Percentiles rank a stretch among this genome's conserved stretches.
Conservation (phyloP, 2,113 vertebrate species). For the Dipodomys ordii region DNA sequence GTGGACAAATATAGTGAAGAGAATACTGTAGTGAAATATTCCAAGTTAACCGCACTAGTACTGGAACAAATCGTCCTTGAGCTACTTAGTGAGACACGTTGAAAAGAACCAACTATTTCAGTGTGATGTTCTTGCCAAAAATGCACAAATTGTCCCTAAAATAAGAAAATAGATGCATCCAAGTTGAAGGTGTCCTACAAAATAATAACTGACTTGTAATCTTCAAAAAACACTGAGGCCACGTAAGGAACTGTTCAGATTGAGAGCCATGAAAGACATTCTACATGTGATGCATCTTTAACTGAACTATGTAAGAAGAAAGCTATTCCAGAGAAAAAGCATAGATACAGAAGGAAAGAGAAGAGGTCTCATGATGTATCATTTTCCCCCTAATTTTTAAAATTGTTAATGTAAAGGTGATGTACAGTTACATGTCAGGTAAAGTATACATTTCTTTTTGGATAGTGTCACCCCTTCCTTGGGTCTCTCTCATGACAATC, state of each 20-base stretch:
- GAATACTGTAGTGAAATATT: neutral
- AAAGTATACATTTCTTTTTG: too few species aligned
- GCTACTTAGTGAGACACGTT: neutral
- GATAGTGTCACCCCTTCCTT: neutral
- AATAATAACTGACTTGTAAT: neutral
- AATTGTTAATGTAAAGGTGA: too few species aligned
- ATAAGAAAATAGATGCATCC: neutral
- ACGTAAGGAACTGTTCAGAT: neutral
- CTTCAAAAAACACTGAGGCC: constrained; percentile 24
- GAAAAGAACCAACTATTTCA: neutral
- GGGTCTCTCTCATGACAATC: neutral
- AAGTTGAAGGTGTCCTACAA: neutral
- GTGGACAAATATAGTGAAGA: neutral
- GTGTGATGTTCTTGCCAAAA: constrained; percentile 9
- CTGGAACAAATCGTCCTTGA: neutral
- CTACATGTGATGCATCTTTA: too few species aligned
- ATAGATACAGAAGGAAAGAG: neutral
- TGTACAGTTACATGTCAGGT: too few species aligned
- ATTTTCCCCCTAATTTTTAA: too few species aligned
- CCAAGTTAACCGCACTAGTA: neutral
- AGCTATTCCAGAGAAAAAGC: neutral
- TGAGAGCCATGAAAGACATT: neutral
- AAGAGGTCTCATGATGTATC: neutral
- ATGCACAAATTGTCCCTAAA: neutral
- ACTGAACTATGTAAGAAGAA: neutral